Evolutionary conservation across 2,113 vertebrate species (phyloP), one percentile per base, ranked within the genome.

Genomic region (Turnix velox): DNA sequence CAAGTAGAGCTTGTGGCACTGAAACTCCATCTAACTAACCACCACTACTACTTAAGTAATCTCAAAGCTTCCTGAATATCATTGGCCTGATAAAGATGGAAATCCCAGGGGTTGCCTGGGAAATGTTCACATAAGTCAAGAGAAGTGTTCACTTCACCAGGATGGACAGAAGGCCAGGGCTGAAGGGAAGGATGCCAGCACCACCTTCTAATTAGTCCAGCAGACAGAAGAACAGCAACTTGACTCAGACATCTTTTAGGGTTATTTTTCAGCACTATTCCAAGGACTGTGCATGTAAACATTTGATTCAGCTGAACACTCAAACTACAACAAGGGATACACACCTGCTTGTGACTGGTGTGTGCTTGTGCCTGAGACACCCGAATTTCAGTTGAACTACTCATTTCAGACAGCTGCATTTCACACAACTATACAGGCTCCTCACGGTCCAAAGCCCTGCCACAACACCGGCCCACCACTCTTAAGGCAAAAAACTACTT

Each of bases 151-250:
- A 2, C 18, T 90, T 51, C 54, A 42, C 30, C 1, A 1, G 14
- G 2, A 19, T 28, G 25, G 73, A 61, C 16, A 12, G 62, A 48
- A 63, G n/a, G 22, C 15, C 61, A 55, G 35, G 10, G 48, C 35
- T 69, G n/a, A 16, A 78, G 19, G 35, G 35, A 74, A 55, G 45
- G 22, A 49, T 4, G 13, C 22, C 28, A 72, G 62, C 9, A 43
- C 12, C 15, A 37, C 39, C 33, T 18, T 23, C 25, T 9, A 11
- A 2, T 30, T 49, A n/a, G 30, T n/a, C 23, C 2, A 0, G 58
- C 40, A 84, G 49, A 59, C 0, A 68, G 5, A 52, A 4, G 9
- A 59, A 59, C 75, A 37, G 33, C 45, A 80, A 33, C 14, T 28
- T 31, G 45, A 51, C 18, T 79, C 23, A 18, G 11, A 4, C 43